Evolutionary conservation across 1,140 invertebrate genomes (phyloP), one percentile per base, ranked within the genome.

Genomic region (Bathynomus jamesi): DNA sequence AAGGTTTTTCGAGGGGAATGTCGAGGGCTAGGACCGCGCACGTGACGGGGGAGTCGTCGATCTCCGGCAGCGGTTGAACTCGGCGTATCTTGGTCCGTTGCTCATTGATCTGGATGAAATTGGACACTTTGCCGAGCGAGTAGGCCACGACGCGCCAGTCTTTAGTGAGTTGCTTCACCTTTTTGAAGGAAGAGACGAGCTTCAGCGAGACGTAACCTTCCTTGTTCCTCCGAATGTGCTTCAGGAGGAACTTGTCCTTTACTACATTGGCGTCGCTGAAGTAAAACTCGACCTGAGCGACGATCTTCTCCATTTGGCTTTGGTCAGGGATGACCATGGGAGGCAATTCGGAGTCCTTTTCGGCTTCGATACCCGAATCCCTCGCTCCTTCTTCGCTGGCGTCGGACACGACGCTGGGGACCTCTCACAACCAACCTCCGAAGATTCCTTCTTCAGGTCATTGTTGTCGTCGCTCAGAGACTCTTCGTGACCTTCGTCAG

Each of bases 181-280:
- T 88, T 80, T 96, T 93, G 79, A 95, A 94, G 77, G 92, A 95
- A 1, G 94, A 95, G 32, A 96, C 94, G 46, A 98, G 84, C 82
- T 97, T 97, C 7, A 97, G 84, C 31, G 92, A 95, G 1, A 98
- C 94, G 82, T 91, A 97, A 10, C 95, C 95, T 82, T 95, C 93
- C 81, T 95, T 96, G 81, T 96, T 96, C 28, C 94, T 86, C 31
- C 92, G 88, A 2, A 97, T 94, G 81, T 97, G 94, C 82, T 97
- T 98, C 31, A 97, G 82, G 4, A 98, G 83, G 82, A 98, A 98
- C 2, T 94, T 93, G 81, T 98, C 94, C 82, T 96, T 96, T 1
- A 93, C 88, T 71, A 98, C 94, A 80, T 95, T 95, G 21, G 90
- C 92, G 81, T 97, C 94, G 69, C 93, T 94, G 81, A 98, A 96